Evolutionary conservation across 2,797 vertebrate species (phyloP).

Genomic region (Nothura maculosa): DNA sequence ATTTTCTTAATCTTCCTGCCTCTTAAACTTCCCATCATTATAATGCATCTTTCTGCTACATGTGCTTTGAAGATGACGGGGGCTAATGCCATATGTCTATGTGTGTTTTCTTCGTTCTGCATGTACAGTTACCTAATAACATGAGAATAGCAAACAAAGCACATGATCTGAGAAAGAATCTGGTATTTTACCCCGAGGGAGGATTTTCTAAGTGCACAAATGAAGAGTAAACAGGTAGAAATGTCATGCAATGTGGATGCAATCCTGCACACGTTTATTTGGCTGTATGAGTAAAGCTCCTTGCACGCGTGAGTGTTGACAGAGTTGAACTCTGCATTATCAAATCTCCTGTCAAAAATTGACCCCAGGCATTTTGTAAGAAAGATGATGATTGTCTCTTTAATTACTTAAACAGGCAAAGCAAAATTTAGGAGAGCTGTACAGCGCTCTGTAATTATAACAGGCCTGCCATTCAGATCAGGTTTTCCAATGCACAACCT

Average conservation of each 20-base stretch:
- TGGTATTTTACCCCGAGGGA: slow-evolving; percentile 10
- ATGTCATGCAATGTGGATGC: not conserved
- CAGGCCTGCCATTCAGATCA: not conserved
- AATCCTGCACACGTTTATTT: rapidly evolving
- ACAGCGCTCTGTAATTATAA: slow-evolving; percentile 18
- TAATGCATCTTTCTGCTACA: not conserved
- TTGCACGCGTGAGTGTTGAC: not conserved
- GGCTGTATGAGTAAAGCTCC: not conserved
- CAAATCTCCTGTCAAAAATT: slow-evolving; percentile 24
- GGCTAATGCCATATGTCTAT: rapidly evolving
- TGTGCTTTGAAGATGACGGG: not conserved
- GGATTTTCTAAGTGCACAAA: not conserved
- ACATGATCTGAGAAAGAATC: not conserved
- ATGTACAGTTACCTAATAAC: not conserved
- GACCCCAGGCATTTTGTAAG: not conserved
- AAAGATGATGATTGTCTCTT: slow-evolving; percentile 26
- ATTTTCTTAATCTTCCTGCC: not conserved
- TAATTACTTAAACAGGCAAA: slow-evolving; percentile 6
- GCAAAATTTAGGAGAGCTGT: not conserved
- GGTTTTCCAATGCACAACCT: not conserved
- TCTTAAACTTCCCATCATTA: not conserved
- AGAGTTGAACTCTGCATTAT: not conserved
- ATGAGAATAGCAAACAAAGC: slow-evolving; percentile 1
- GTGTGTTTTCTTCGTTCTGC: not conserved
- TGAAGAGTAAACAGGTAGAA: slow-evolving; percentile 19